Conservation (phyloP, 2,888 invertebrate species). For the Agriopis marginaria region DNA sequence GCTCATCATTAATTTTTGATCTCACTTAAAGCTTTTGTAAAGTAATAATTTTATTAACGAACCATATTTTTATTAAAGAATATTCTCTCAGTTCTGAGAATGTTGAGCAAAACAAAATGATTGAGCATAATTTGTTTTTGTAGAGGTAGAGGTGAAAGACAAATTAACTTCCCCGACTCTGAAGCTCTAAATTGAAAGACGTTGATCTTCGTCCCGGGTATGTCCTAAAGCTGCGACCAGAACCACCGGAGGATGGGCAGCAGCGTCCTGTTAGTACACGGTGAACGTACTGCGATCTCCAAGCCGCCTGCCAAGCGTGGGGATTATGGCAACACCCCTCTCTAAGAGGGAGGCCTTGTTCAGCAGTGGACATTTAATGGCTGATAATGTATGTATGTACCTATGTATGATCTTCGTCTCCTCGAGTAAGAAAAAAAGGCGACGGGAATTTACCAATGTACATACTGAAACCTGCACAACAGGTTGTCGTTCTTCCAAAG, state of each 20-base stretch:
- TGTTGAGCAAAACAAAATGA: conserved; percentile 27
- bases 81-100: conserved; percentile 22
- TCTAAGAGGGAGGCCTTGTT: no score
- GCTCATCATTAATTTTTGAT: conserved; percentile 16
- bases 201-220: no score
- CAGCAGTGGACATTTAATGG: no score
- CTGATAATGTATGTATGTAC: no score
- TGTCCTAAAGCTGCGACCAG: no score
- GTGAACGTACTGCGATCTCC: no score
- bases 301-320: no score
- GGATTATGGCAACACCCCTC: no score
- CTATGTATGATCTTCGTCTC: no score
- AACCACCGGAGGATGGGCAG: no score
- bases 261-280: no score
- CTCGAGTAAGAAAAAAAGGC: conserved; percentile 31
- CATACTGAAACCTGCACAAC: conserved; percentile 50
- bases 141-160: conserved; percentile 19
- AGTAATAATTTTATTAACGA: conserved; percentile 15
- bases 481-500: conserved; percentile 56
- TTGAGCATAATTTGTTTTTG: conserved; percentile 19
- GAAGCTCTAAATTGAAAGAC: conserved; percentile 22
- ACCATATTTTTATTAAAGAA: conserved; percentile 10
- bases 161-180: conserved; percentile 12
- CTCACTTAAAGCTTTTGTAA: conserved; percentile 2
- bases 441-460: conserved; percentile 47